Base-by-base conservation (phyloP, 1,140 invertebrate genomes). In the Drepana arcuata region DNA sequence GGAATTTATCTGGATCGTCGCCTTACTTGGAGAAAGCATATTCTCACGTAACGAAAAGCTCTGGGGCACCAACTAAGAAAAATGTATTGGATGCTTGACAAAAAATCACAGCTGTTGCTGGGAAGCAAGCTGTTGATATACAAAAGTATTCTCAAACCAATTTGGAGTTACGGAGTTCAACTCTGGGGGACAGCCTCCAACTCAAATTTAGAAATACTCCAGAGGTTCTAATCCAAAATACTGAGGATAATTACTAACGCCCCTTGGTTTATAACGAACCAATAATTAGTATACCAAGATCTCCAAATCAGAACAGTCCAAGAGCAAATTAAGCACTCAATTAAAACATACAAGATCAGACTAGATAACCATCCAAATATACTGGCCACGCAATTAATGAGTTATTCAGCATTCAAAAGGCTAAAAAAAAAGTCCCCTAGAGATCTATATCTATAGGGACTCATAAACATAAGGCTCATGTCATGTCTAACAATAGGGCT, bases 141-240 rank as follows among this genome's bases (percentile, higher is more conserved):
- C 31, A 46, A 58, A 39, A 28, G 38, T 14, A 32, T 34, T 7
- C 24, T 49, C 6, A 46, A 46, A 27, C 30, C 39, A 14, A 34
- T 46, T 12, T 47, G 48, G 43, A 42, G 24, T 6, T 50, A 54
- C 21, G 54, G 53, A 1, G 29, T 41, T 2, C 41, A 57, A 16
- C 39, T 57, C 7, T 50, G 46, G 53, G 53, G 53, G 14, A 47
- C 40, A 10, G 51, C 68, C 7, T 52, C 38, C 15, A 48, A 62
- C 15, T 28, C 24, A 7, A 36, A 36, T 18, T 18, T 36, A 0
- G 16, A 36, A 12, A 36, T 36, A n/a, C 25, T 36, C 4, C 24
- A 28, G 18, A 28, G 34, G n/a, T 36, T 28, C 9, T 15, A 36
- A 13, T 16, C 2, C 10, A 36, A 36, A 28, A 28, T 15, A 16